phyloP scores from a whole-genome alignment of 2,113 vertebrate species.

The Rhizomys pruinosus region DNA sequence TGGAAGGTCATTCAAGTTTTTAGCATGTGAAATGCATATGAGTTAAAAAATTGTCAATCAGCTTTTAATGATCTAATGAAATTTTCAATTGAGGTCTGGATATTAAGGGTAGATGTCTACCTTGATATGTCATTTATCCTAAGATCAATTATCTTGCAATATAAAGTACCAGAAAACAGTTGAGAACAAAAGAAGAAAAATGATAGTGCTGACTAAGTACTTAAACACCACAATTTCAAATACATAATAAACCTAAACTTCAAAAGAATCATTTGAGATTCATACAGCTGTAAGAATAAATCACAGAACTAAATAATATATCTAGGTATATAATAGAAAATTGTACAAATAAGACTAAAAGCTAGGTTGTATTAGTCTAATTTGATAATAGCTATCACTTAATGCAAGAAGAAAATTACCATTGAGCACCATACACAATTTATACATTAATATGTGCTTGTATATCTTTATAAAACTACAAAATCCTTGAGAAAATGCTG shows the following conservation, averaged over 20 bases:
- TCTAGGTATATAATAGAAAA: not conserved
- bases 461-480: not conserved
- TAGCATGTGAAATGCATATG: slow-evolving; percentile 33
- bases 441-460: not conserved
- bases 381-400: not conserved
- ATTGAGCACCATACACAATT: not conserved
- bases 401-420: not conserved
- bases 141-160: not conserved
- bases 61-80: slow-evolving; percentile 19
- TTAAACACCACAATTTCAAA: not conserved
- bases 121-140: slow-evolving; percentile 15
- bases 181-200: not conserved
- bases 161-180: not conserved
- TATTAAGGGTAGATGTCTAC: not conserved
- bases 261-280: not conserved
- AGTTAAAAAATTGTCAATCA: slow-evolving; percentile 49
- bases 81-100: slow-evolving; percentile 32
- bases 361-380: not conserved
- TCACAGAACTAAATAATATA: not conserved
- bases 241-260: not conserved
- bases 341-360: not conserved
- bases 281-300: not conserved
- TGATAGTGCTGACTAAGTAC: not conserved
- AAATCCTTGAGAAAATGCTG: not conserved
- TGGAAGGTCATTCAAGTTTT: slow-evolving; percentile 51